A percentile compares a stretch with the other conserved stretches of the same genome.
phyloP scores from a whole-genome alignment of 2,113 vertebrate genomes.

The Penelope pileata region DNA sequence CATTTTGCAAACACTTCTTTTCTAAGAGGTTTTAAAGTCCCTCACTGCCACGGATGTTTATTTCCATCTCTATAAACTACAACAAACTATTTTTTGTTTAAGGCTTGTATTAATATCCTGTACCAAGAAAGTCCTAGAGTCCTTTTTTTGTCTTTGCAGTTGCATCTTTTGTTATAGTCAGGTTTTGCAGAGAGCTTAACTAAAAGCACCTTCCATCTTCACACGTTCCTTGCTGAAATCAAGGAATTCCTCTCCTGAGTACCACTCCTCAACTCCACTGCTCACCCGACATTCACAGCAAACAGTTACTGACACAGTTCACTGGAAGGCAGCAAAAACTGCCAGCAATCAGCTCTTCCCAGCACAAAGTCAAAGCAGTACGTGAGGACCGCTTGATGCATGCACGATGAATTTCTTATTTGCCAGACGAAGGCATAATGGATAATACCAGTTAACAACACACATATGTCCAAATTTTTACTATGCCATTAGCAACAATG shows the following conservation, averaged over 20 bases:
- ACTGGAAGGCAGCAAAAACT: neutral
- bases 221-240: neutral
- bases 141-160: neutral
- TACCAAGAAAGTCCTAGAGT: neutral
- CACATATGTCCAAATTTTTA: constrained; percentile 25
- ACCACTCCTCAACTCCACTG: neutral
- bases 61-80: neutral
- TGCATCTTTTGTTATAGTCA: neutral
- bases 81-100: neutral
- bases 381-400: neutral
- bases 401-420: neutral
- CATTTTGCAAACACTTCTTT: constrained; percentile 1
- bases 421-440: constrained; percentile 24
- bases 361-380: neutral
- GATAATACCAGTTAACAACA: constrained; percentile 28
- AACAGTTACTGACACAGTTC: neutral
- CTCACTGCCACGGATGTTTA: neutral
- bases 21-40: neutral
- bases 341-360: neutral
- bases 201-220: neutral
- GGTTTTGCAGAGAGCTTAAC: neutral
- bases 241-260: neutral
- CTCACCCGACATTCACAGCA: neutral
- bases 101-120: neutral
- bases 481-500: constrained; percentile 49